Percentiles rank a stretch among this genome's conserved stretches.
These are phyloP conservation scores for Protosalanx chinensis DNA, from an alignment of 2,797 vertebrate species.

Conservation along the genomic window DNA sequence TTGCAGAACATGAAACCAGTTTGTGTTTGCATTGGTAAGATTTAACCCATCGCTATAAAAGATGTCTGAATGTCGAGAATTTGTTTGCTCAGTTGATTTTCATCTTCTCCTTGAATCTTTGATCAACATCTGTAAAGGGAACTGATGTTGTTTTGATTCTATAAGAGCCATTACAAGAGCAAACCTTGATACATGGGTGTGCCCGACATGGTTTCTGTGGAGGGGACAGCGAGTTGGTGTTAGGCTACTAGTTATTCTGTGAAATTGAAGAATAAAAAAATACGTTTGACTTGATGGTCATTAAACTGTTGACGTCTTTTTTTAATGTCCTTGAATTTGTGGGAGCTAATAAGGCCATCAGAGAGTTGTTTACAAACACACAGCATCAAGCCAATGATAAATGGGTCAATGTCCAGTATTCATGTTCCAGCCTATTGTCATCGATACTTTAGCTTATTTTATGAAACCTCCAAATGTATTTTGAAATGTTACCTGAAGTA, in stretches of 20 bases:
- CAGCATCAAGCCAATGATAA: too few relatives aligned
- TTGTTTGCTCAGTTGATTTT: constrained; percentile 11
- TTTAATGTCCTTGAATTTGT: too few relatives aligned
- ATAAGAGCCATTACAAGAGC: background rate
- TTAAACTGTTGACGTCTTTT: background rate
- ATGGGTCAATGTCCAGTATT: too few relatives aligned
- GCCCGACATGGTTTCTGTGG: background rate
- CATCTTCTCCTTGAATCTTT: constrained; percentile 5
- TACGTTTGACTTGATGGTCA: background rate
- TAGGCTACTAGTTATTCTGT: background rate
- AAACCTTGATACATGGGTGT: background rate
- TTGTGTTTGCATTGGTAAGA: background rate
- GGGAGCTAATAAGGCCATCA: too few relatives aligned
- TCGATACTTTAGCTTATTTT: too few relatives aligned
- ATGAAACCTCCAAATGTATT: too few relatives aligned
- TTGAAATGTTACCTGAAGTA: too few relatives aligned
- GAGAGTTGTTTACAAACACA: too few relatives aligned
- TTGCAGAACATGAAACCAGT: background rate
- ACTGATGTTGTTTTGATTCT: background rate
- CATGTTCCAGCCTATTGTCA: too few relatives aligned
- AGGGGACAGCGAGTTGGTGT: background rate
- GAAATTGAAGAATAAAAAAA: background rate
- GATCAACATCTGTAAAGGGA: background rate
- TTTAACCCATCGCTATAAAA: background rate
- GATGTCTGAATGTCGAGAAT: background rate